A percentile compares a stretch with the other conserved stretches of the same genome.
phyloP scores from a whole-genome alignment of 2,797 vertebrate species.

The Galago senegalensis region DNA sequence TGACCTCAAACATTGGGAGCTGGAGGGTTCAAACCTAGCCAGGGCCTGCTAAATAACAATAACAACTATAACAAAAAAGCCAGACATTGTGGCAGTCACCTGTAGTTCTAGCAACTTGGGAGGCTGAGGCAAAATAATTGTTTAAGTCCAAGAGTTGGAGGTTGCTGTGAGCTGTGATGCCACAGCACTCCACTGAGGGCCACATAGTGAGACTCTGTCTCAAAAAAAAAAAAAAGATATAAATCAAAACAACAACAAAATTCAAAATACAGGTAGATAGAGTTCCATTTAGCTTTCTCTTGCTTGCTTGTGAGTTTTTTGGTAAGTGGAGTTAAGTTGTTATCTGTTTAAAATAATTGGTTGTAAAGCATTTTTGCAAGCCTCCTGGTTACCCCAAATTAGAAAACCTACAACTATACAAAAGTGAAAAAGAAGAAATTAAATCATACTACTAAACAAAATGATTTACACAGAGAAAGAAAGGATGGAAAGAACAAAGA shows the following conservation, averaged over 20 bases:
- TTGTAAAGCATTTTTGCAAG: neutral
- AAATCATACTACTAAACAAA: neutral
- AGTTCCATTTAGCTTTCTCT: neutral
- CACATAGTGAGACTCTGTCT: too few relatives aligned
- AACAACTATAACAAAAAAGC: too few relatives aligned
- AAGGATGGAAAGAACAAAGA: neutral
- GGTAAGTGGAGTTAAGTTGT: neutral
- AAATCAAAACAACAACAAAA: neutral
- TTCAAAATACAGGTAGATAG: neutral
- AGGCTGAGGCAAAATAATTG: too few relatives aligned
- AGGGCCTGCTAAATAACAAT: too few relatives aligned
- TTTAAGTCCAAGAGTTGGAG: too few relatives aligned
- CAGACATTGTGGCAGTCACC: too few relatives aligned
- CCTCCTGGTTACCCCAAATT: neutral
- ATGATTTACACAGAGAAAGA: neutral
- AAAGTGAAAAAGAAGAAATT: neutral
- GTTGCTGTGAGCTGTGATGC: too few relatives aligned
- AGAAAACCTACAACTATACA: neutral
- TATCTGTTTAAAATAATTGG: neutral
- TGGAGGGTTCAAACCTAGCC: too few relatives aligned
- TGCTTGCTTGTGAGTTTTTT: neutral
- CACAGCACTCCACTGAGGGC: too few relatives aligned
- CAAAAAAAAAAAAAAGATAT: neutral
- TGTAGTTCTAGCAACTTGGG: too few relatives aligned
- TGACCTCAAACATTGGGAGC: too few relatives aligned